These are phyloP conservation scores for Anableps anableps DNA, from an alignment of 2,797 vertebrate species.

Conservation along the genomic window DNA sequence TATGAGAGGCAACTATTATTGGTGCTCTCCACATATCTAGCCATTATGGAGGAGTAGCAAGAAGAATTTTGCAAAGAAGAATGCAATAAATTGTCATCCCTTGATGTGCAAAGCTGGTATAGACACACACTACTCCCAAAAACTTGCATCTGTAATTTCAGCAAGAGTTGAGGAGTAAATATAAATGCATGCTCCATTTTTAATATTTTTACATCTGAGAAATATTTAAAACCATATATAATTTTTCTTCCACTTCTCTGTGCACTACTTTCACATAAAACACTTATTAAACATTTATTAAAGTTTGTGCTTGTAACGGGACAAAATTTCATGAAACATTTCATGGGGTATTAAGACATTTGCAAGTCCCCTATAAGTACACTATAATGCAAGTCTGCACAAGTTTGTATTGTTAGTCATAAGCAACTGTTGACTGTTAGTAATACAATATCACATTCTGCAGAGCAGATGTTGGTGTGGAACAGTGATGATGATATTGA, in stretches of 20 bases:
- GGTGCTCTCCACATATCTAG: not conserved
- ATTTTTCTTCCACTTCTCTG: not conserved
- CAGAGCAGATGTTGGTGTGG: constrained; percentile 19
- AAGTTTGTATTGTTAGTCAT: not conserved
- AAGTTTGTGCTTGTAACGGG: not conserved
- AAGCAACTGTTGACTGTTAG: constrained; percentile 1
- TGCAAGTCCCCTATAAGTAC: not conserved
- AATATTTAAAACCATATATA: not conserved
- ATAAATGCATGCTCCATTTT: not conserved
- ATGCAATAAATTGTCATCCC: not conserved
- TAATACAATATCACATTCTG: not conserved
- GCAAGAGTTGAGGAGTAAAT: not conserved
- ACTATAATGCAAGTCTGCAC: not conserved
- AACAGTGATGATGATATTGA: constrained; percentile 21
- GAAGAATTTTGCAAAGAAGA: not conserved
- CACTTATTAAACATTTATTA: not conserved
- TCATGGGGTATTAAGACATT: too few relatives aligned
- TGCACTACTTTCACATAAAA: not conserved
- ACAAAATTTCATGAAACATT: not conserved
- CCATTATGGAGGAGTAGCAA: not conserved
- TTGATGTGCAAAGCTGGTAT: not conserved
- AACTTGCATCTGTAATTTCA: not conserved
- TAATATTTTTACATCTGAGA: not conserved
- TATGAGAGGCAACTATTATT: not conserved
- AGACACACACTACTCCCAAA: not conserved